A percentile compares a stretch with the other conserved stretches of the same genome.
phyloP scores from a whole-genome alignment of 2,888 invertebrate genomes.

The Nasonovia ribisnigri region DNA sequence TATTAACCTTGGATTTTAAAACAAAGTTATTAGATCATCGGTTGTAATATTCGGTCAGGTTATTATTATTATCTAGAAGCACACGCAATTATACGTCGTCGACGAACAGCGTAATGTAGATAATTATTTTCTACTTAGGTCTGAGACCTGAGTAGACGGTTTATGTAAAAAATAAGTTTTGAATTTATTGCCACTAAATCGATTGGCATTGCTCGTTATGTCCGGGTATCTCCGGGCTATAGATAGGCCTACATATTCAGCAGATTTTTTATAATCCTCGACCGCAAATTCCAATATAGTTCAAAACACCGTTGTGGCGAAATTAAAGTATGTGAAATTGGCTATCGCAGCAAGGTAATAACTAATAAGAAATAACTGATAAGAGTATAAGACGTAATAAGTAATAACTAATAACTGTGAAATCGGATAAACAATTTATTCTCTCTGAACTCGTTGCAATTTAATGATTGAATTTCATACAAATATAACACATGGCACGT shows the following conservation, averaged over 20 bases:
- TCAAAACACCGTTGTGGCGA: slow-evolving; percentile 24
- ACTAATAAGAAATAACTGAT: neutral
- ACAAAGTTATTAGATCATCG: neutral
- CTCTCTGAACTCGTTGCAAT: neutral
- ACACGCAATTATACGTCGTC: neutral
- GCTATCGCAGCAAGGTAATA: neutral
- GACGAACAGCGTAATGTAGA: neutral
- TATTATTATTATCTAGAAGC: neutral
- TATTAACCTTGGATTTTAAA: neutral
- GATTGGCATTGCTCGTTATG: neutral
- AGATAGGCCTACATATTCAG: neutral
- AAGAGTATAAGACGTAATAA: neutral
- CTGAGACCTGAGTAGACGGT: neutral
- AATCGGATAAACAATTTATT: neutral
- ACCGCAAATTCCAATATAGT: slow-evolving; percentile 20
- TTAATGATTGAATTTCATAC: neutral
- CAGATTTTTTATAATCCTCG: neutral
- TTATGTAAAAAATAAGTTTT: slow-evolving; percentile 4
- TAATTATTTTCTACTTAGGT: neutral
- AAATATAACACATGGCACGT: neutral
- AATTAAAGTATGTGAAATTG: slow-evolving; percentile 4
- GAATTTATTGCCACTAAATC: neutral
- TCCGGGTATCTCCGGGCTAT: neutral
- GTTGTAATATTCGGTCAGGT: neutral
- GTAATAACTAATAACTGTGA: slow-evolving; percentile 4